Evolutionary conservation across 2,888 invertebrate species (phyloP), one percentile per base, ranked within the genome.

Genomic region (Hypselothyrea guttata): DNA sequence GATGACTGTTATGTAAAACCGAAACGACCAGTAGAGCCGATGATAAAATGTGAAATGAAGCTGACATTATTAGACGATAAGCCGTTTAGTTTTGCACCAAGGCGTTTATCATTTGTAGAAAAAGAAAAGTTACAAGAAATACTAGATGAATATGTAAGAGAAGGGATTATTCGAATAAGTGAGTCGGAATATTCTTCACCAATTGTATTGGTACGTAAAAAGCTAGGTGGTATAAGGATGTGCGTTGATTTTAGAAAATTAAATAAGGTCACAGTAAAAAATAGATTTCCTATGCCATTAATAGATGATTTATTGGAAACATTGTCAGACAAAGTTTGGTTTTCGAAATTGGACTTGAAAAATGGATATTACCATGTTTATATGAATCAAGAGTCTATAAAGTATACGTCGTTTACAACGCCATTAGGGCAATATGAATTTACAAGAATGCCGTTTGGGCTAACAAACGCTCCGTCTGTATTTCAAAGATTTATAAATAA

Each of bases 251-350:
- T 30, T 37, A 13, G 53, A 5, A 30, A 16, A n/a, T 13, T 37
- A 8, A 52, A 53, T 15, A 45, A 45, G 16, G 22, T 8, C 2
- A 52, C 35, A n/a, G 7, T 18, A 0, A 59, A 52, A 11, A 42
- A 59, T n/a, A 53, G 52, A 11, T 59, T 40, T 37, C 58, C 58
- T n/a, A 30, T 46, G 8, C 47, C 58, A 7, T 27, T 52, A 13
- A 59, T 53, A 37, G 47, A 59, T 31, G 47, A 58, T 16, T 7
- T 52, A 1, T 16, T 55, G 4, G 47, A 47, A 8, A 41, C 12
- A 13, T 16, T 34, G 11, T n/a, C 22, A 38, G 22, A 27, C 4
- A 54, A 54, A 28, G 37, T 28, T 9, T 13, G 33, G 1, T 47
- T 55, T 28, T 9, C 47, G 8, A 55, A 55, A n/a, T 12, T 55